Evolutionary conservation across 2,797 vertebrate genomes (phyloP).

Genomic region (Platyrinchus mystaceus): DNA sequence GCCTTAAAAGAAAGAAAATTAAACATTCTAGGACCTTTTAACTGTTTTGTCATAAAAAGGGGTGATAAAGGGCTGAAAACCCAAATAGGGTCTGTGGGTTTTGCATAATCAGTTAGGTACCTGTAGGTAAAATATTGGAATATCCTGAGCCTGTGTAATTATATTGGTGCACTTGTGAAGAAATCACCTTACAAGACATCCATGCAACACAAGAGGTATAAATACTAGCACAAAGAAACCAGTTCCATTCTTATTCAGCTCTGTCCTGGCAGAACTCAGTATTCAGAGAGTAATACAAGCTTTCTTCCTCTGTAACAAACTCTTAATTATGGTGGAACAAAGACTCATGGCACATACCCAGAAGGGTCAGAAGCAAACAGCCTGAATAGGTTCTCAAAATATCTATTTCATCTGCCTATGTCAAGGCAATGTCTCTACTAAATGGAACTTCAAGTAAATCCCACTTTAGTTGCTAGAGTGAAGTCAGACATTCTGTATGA

Average conservation of each 20-base stretch:
- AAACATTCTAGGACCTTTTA: neutral
- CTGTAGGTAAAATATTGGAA: neutral
- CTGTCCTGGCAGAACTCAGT: neutral
- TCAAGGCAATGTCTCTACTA: neutral
- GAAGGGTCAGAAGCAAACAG: neutral
- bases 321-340: neutral
- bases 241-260: neutral
- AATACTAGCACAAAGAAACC: neutral
- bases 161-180: neutral
- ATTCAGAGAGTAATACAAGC: neutral
- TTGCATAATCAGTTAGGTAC: neutral
- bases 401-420: neutral
- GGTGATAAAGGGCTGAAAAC: neutral
- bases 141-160: neutral
- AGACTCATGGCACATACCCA: neutral
- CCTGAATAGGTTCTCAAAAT: neutral
- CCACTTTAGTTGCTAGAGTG: neutral
- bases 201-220: neutral
- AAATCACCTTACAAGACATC: neutral
- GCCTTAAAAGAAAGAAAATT: neutral
- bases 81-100: neutral
- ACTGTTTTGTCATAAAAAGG: neutral
- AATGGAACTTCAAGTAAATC: neutral
- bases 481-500: neutral
- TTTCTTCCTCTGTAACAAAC: neutral